phyloP scores from a whole-genome alignment of 2,888 invertebrate species.

The Sminthurides aquaticus region DNA sequence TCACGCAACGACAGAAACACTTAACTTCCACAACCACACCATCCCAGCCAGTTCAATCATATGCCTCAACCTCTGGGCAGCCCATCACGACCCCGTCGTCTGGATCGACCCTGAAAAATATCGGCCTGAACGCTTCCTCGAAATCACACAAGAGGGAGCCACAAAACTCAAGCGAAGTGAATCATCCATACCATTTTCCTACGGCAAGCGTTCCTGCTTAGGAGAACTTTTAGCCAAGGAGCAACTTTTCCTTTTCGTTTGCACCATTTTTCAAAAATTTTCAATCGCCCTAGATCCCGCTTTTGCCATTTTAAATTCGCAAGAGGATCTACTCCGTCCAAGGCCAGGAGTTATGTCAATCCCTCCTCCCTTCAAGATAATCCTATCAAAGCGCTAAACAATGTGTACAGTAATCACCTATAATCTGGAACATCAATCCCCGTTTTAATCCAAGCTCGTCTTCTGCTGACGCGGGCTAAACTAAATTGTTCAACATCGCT shows the following conservation, averaged over 20 bases:
- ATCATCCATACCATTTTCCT: conserved; percentile 25
- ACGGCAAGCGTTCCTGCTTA: conserved; percentile 24
- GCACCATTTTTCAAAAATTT: conserved; percentile 27
- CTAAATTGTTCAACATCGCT: too few species aligned
- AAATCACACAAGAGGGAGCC: background rate
- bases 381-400: too few species aligned
- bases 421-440: too few species aligned
- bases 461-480: too few species aligned
- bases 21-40: conserved; percentile 6
- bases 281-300: conserved; percentile 6
- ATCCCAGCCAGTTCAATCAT: conserved; percentile 10
- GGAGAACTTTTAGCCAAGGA: conserved; percentile 24
- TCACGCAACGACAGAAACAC: conserved; percentile 11
- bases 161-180: conserved; percentile 11
- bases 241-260: conserved; percentile 25
- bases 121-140: conserved; percentile 8
- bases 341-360: conserved; percentile 8
- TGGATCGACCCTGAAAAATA: conserved; percentile 13
- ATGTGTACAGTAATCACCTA: too few species aligned
- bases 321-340: background rate
- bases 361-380: background rate
- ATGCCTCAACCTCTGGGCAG: conserved; percentile 16
- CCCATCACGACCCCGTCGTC: conserved; percentile 15
- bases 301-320: background rate
- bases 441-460: too few species aligned